A percentile compares a stretch with the other conserved stretches of the same genome.
These are phyloP conservation scores for Orientallactaga bullata DNA, from an alignment of 2,113 vertebrate species.

Conservation along the genomic window DNA sequence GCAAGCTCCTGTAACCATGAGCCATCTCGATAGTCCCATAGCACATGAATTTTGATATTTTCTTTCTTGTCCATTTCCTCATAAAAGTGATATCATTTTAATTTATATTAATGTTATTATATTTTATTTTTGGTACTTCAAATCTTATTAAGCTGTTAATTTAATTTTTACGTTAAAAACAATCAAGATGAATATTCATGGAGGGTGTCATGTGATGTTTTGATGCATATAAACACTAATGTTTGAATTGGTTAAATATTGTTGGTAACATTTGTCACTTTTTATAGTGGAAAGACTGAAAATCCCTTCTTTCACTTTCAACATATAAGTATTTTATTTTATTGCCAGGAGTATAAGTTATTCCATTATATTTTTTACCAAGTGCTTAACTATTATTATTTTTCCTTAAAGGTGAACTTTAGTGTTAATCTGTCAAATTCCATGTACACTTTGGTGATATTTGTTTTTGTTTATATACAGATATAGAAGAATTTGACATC, in stretches of 20 bases:
- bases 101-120: neutral
- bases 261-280: neutral
- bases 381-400: neutral
- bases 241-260: neutral
- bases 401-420: neutral
- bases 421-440: neutral
- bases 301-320: neutral
- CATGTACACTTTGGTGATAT: slow-evolving; percentile 2
- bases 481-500: slow-evolving; percentile 19
- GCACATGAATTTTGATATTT: neutral
- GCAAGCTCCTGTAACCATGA: no score
- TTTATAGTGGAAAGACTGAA: neutral
- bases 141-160: neutral
- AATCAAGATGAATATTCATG: neutral
- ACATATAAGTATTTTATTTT: neutral
- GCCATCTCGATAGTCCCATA: neutral
- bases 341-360: neutral
- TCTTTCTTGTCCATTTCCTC: neutral
- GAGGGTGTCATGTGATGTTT: neutral
- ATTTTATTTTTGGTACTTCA: neutral
- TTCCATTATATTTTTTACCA: neutral
- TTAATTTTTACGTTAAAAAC: neutral
- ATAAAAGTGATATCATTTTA: neutral
- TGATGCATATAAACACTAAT: neutral
- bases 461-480: neutral